phyloP scores from a whole-genome alignment of 2,888 invertebrate species.

The Octonoba sinensis region DNA sequence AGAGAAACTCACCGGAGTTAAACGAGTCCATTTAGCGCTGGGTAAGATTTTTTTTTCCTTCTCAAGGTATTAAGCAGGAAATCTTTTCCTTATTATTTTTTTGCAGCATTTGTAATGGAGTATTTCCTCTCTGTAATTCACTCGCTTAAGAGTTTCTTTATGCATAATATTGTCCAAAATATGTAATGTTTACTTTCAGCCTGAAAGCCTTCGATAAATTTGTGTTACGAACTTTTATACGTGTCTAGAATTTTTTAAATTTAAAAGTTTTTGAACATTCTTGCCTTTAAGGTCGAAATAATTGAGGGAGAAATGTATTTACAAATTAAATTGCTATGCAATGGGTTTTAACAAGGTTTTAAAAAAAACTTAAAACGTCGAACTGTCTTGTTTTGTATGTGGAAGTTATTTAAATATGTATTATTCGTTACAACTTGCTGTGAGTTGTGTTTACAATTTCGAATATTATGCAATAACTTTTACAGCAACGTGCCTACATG shows the following conservation, averaged over 20 bases:
- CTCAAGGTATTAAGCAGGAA: not conserved
- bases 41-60: slow-evolving; percentile 75
- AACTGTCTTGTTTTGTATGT: too few species aligned
- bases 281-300: too few species aligned
- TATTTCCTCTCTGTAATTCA: too few species aligned
- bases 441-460: too few species aligned
- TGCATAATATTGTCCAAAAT: not conserved
- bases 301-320: not conserved
- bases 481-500: too few species aligned
- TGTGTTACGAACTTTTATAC: not conserved
- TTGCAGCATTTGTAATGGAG: not conserved
- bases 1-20: slow-evolving; percentile 82
- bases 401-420: too few species aligned
- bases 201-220: not conserved
- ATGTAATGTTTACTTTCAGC: not conserved
- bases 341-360: too few species aligned
- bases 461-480: too few species aligned
- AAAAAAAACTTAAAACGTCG: too few species aligned
- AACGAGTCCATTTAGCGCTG: slow-evolving; percentile 81
- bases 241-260: not conserved
- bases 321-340: not conserved
- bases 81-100: not conserved
- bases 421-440: too few species aligned
- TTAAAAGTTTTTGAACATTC: not conserved
- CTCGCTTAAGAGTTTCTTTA: too few species aligned